These are phyloP conservation scores for Oceanodroma tethys DNA, from an alignment of 2,113 vertebrate species.

Conservation along the genomic window DNA sequence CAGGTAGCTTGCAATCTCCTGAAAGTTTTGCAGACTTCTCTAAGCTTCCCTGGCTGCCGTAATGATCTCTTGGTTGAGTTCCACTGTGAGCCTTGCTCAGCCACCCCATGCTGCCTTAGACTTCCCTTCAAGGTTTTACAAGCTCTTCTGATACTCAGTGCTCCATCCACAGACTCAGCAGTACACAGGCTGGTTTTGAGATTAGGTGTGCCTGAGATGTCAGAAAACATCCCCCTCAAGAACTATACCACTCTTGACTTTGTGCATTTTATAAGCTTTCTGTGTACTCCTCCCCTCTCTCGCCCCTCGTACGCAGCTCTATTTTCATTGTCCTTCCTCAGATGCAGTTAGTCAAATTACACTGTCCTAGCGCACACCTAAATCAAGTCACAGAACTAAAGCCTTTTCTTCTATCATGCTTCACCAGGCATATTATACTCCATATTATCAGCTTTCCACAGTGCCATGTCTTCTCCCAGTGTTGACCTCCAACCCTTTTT, in stretches of 20 bases:
- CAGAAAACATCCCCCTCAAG: background rate
- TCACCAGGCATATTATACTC: background rate
- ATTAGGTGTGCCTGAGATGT: too few species aligned
- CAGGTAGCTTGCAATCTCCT: background rate
- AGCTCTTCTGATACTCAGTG: background rate
- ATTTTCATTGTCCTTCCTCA: background rate
- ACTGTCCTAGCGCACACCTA: background rate
- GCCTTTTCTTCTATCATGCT: background rate
- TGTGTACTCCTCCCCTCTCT: background rate
- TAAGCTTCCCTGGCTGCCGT: background rate
- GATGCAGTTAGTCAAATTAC: background rate
- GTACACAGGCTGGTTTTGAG: background rate
- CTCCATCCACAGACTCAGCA: background rate
- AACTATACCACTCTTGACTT: background rate
- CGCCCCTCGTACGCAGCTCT: background rate
- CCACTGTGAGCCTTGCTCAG: background rate
- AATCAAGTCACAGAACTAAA: background rate
- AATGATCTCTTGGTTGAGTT: background rate
- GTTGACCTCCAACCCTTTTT: background rate
- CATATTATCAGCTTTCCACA: background rate
- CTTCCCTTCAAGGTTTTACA: background rate
- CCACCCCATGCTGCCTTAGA: background rate
- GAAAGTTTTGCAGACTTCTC: background rate
- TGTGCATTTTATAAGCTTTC: background rate
- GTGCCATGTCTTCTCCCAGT: background rate